These are phyloP conservation scores for Jaculus jaculus DNA, from an alignment of 2,113 vertebrate genomes.

Conservation along the genomic window DNA sequence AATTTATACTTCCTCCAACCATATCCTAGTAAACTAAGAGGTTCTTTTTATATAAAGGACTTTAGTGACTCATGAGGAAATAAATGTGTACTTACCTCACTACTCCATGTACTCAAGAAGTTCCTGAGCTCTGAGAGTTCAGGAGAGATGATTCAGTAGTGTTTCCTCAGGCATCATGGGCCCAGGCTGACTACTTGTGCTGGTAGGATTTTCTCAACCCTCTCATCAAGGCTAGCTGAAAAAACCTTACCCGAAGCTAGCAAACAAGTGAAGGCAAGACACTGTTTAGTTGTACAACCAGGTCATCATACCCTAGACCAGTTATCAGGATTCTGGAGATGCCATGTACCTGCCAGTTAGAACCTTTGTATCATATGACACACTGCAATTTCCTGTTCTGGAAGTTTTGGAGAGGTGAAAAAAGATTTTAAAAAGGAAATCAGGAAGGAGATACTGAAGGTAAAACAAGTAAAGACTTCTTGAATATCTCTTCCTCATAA, in stretches of 20 bases:
- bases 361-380: background rate
- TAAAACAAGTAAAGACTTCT: background rate
- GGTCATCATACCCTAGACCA: background rate
- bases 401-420: background rate
- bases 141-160: slow-evolving; percentile 12
- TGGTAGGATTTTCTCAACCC: background rate
- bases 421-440: slow-evolving; percentile 20
- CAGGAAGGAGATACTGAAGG: background rate
- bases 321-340: background rate
- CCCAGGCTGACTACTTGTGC: background rate
- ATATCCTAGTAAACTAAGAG: background rate
- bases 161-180: background rate
- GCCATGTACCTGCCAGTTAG: background rate
- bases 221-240: background rate
- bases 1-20: background rate
- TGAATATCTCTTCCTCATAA: background rate
- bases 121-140: background rate
- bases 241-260: background rate
- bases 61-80: slow-evolving; percentile 49
- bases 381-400: background rate
- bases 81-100: background rate
- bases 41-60: background rate
- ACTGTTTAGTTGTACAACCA: background rate
- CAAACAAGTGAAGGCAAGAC: slow-evolving; percentile 8
- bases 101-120: background rate